These are phyloP conservation scores for Drosophila virilis DNA, from an alignment of 1,140 invertebrate genomes.

Conservation along the genomic window DNA sequence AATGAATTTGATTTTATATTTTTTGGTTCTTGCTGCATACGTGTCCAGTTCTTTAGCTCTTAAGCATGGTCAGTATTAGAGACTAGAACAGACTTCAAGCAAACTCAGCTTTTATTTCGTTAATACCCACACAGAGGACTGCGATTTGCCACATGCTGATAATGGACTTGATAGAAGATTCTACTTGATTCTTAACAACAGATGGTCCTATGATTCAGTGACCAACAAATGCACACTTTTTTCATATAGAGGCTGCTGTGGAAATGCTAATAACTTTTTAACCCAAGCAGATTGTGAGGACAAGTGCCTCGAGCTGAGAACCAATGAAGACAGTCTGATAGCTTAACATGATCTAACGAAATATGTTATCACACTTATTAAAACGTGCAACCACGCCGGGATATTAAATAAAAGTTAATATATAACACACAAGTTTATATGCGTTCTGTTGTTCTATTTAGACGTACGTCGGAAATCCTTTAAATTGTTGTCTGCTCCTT, in stretches of 20 bases:
- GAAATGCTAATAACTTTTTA: constrained; percentile 93
- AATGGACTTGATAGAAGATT: neutral
- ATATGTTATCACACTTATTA: neutral
- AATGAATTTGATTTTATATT: constrained; percentile 2
- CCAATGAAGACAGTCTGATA: no score
- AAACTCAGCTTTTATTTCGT: neutral
- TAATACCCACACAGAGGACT: neutral
- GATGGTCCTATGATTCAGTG: constrained; percentile 92
- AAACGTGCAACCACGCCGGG: no score
- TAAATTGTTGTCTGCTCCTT: no score
- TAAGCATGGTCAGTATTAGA: neutral
- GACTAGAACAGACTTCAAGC: neutral
- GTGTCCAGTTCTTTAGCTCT: neutral
- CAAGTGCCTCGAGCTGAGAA: neutral
- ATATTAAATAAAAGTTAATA: neutral
- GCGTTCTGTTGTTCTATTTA: neutral
- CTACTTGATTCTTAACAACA: constrained; percentile 73
- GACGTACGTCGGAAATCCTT: no score
- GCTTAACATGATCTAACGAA: no score
- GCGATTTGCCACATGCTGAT: neutral
- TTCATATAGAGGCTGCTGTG: constrained; percentile 91
- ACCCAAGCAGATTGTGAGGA: constrained; percentile 14
- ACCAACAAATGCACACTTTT: constrained; percentile 90
- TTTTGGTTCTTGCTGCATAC: neutral
- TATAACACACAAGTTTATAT: neutral